phyloP scores from a whole-genome alignment of 64 coral and sea anemone species.

The Stylophora pistillata region DNA sequence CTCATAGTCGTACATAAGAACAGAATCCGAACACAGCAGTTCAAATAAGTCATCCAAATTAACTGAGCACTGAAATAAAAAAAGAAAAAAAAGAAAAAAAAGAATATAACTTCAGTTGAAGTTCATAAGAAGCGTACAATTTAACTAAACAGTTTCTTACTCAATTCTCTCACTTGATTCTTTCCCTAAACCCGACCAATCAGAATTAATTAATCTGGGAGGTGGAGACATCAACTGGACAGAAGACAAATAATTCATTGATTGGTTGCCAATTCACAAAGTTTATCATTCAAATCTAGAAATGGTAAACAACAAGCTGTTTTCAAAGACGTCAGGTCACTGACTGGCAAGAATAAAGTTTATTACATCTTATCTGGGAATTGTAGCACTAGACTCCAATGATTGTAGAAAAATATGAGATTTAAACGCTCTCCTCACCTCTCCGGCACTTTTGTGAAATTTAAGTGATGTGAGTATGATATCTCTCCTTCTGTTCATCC shows the following conservation, averaged over 20 bases:
- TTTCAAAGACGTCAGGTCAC: too few species aligned
- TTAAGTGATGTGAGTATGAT: conserved; percentile 63
- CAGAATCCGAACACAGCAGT: conserved; percentile 86
- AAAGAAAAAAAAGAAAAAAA: background rate
- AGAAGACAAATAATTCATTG: background rate
- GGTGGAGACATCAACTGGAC: background rate
- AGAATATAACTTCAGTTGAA: too few species aligned
- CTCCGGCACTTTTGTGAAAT: conserved; percentile 78
- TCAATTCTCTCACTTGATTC: background rate
- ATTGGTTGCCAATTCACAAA: background rate
- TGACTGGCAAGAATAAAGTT: too few species aligned
- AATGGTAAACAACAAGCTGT: too few species aligned
- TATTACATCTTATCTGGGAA: too few species aligned
- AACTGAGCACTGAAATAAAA: conserved; percentile 63
- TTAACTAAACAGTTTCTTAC: too few species aligned
- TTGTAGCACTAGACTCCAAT: too few species aligned
- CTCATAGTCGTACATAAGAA: conserved; percentile 79
- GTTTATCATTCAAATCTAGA: too few species aligned
- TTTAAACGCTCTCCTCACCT: conserved; percentile 41
- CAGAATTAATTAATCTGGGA: background rate
- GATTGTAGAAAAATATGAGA: background rate
- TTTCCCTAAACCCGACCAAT: background rate
- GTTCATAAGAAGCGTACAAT: too few species aligned
- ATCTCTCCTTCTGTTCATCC: conserved; percentile 87
- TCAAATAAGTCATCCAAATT: conserved; percentile 89